A percentile compares a stretch with the other conserved stretches of the same genome.
Evolutionary conservation across 2,888 invertebrate genomes (phyloP).

Genomic region (Deilephila porcellus): DNA sequence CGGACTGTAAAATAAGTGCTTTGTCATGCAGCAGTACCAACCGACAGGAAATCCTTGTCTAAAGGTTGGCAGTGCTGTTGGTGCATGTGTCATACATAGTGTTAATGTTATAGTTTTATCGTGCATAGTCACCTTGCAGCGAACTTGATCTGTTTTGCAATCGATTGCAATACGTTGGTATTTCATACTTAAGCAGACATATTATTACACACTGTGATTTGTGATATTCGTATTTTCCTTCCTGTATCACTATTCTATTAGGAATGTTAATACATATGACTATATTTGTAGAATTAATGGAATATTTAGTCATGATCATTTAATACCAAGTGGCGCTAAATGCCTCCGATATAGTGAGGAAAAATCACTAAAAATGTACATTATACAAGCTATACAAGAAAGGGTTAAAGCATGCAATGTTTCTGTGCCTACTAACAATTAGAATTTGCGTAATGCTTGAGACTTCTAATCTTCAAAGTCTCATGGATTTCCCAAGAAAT

Average conservation of each 20-base stretch:
- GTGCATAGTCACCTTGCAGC: constrained; percentile 10
- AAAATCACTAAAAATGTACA: too few species aligned
- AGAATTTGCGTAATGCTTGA: too few species aligned
- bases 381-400: too few species aligned
- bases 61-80: constrained; percentile 13
- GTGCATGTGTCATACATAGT: constrained; percentile 21
- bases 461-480: too few species aligned
- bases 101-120: constrained; percentile 7
- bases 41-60: constrained; percentile 25
- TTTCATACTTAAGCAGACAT: neutral
- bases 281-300: neutral
- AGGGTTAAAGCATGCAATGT: too few species aligned
- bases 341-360: too few species aligned
- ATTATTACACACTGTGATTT: too few species aligned
- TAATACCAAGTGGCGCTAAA: neutral
- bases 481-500: too few species aligned
- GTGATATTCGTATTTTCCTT: neutral
- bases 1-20: constrained; percentile 1
- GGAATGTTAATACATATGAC: too few species aligned
- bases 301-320: neutral
- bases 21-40: constrained; percentile 6
- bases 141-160: neutral
- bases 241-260: neutral
- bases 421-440: too few species aligned
- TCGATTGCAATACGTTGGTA: neutral